Evolutionary conservation across 2,113 vertebrate species (phyloP), one percentile per base, ranked within the genome.

Genomic region (Cebus imitator): DNA sequence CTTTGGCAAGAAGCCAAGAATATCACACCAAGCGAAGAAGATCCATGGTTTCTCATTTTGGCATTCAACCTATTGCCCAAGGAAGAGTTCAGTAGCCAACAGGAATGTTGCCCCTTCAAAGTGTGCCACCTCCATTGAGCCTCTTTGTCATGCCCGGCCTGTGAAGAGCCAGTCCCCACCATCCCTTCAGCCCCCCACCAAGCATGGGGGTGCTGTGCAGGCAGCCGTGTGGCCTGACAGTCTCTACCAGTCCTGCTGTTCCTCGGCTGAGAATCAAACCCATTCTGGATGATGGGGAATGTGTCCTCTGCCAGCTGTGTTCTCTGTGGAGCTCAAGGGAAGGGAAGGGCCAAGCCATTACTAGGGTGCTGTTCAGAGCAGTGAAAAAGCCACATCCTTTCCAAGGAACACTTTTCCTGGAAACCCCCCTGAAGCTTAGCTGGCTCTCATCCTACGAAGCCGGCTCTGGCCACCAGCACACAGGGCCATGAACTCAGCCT

Each of bases 181-280:
- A 7, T 55, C 64, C 68, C 32, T 8, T 64, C 75, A 0, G 2
- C 4, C 85, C 83, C 85, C 45, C 18, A 6, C 68, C 82, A 43
- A 97, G 98, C 94, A 92, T 75, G 96, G 98, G 98, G 98, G 98
- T 97, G 96, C 98, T 97, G 98, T 98, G 95, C 98, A 95, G 98
- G 98, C 98, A 98, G 98, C 98, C 97, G 97, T 96, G 98, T 98
- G 97, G 98, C 97, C 98, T 98, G 97, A 57, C 0, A 83, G 61
- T 64, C 61, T 64, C 98, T 97, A 98, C 97, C 98, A 98, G 97
- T 98, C 98, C 98, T 98, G 98, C 98, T 98, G 98, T 98, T 98
- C 98, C 98, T 93, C 96, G 97, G 98, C 98, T 98, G 98, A 99
- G 85, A 99, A 99, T 99, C 99, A 99, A 99, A 97, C 90, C 98